These are phyloP conservation scores for Apaloderma vittatum DNA, from an alignment of 2,113 vertebrate genomes.

Conservation along the genomic window DNA sequence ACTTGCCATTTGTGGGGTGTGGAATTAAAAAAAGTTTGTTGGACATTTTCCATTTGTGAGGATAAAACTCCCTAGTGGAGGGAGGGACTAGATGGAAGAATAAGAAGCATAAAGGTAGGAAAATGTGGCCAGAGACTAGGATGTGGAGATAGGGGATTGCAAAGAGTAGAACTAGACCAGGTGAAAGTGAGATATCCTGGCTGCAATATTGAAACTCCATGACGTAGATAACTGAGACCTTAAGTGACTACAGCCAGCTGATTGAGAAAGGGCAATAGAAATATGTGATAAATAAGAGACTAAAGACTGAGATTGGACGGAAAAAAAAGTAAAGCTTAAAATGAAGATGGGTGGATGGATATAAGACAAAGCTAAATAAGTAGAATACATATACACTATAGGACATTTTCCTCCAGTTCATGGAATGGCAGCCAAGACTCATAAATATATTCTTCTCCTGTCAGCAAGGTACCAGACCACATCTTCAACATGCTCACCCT, in stretches of 20 bases:
- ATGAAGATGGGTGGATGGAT: neutral
- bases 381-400: neutral
- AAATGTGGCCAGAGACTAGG: neutral
- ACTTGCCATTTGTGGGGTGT: neutral
- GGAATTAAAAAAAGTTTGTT: neutral
- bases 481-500: neutral
- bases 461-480: neutral
- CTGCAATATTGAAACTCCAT: neutral
- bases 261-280: neutral
- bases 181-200: neutral
- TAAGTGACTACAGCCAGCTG: neutral
- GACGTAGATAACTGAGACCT: neutral
- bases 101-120: neutral
- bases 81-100: neutral
- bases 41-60: neutral
- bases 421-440: neutral
- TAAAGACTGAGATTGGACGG: neutral
- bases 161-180: neutral
- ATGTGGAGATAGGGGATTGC: neutral
- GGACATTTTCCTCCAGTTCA: neutral
- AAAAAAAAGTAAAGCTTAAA: neutral
- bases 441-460: neutral
- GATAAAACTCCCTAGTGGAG: accelerated
- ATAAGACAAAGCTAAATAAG: neutral
- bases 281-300: neutral